phyloP scores from a whole-genome alignment of 2,797 vertebrate genomes.

The Enteromius viviparus region DNA sequence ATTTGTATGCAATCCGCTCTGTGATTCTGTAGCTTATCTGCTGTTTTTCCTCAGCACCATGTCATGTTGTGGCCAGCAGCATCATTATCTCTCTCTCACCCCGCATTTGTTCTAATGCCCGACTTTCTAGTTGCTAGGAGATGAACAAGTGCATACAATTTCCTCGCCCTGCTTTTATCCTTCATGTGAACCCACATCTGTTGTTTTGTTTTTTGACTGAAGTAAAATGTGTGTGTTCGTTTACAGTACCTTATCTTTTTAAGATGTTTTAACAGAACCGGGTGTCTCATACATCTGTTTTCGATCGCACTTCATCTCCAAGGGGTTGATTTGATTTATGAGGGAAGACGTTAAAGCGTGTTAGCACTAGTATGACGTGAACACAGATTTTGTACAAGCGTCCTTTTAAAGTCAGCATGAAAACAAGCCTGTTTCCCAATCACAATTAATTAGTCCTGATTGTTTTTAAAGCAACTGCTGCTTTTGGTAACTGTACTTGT shows the following conservation, averaged over 20 bases:
- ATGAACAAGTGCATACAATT: slow-evolving; percentile 37
- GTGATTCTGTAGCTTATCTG: slow-evolving; percentile 43
- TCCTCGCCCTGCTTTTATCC: background rate
- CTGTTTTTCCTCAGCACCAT: slow-evolving; percentile 45
- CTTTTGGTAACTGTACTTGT: background rate
- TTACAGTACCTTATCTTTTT: background rate
- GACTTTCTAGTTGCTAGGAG: slow-evolving; percentile 58
- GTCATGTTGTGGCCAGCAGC: slow-evolving; percentile 32
- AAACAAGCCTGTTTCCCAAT: background rate
- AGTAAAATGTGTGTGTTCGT: background rate
- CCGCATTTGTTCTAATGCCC: slow-evolving; percentile 12
- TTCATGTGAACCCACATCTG: slow-evolving; percentile 15
- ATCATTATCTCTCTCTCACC: slow-evolving; percentile 9
- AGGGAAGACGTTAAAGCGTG: slow-evolving; percentile 52
- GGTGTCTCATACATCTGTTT: slow-evolving; percentile 1
- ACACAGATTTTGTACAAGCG: slow-evolving; percentile 7
- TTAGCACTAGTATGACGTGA: slow-evolving; percentile 33
- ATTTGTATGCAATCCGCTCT: background rate
- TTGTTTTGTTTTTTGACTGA: background rate
- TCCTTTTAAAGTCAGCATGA: slow-evolving; percentile 13
- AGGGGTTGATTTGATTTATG: slow-evolving; percentile 18
- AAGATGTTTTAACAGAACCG: slow-evolving; percentile 1
- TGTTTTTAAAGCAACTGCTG: background rate
- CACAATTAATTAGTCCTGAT: background rate
- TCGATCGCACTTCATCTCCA: background rate